Evolutionary conservation across 2,113 vertebrate species (phyloP), one percentile per base, ranked within the genome.

Genomic region (Saguinus midas): DNA sequence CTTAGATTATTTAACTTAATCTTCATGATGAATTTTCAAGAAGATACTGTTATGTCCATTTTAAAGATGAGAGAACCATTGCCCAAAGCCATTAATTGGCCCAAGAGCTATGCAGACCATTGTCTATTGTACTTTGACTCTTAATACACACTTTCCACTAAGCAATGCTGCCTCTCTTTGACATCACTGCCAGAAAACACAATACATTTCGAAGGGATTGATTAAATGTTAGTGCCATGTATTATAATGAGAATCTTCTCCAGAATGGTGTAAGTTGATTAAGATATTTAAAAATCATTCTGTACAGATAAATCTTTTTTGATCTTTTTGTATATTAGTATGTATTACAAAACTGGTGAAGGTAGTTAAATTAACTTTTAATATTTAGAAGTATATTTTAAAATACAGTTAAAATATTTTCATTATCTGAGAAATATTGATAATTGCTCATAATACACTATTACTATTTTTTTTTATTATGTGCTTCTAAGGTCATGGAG

Each of bases 401-500:
- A 90, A 95, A 52, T 83, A 66, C 29, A 1, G 79, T 88, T 86
- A 73, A 89, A n/a, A 68, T 61, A 50, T 48, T 75, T 88, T 91
- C 45, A 94, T 93, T 82, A 95, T 3, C n/a, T 58, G 27, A 68
- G 61, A 75, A 94, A 81, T 68, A 52, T 5, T 52, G 20, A 91
- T 64, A 87, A n/a, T 94, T 94, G 79, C 87, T 95, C 32, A 92
- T 83, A 6, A 55, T 52, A 61, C 21, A 14, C 11, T 81, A 43
- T 58, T 14, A 68, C 92, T 89, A 86, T 90, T 86, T 86, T 96
- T 92, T 95, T 92, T n/a, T n/a, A n/a, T n/a, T 85, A 91, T 90
- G 25, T 78, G 13, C 80, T n/a, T 80, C n/a, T 86, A 82, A 84
- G 18, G 80, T 27, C 27, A 12, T 16, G 17, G 21, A 92, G 7